A percentile compares a stretch with the other conserved stretches of the same genome.
Conservation (phyloP, 2,888 invertebrate species). For the Hanleya hanleyi region DNA sequence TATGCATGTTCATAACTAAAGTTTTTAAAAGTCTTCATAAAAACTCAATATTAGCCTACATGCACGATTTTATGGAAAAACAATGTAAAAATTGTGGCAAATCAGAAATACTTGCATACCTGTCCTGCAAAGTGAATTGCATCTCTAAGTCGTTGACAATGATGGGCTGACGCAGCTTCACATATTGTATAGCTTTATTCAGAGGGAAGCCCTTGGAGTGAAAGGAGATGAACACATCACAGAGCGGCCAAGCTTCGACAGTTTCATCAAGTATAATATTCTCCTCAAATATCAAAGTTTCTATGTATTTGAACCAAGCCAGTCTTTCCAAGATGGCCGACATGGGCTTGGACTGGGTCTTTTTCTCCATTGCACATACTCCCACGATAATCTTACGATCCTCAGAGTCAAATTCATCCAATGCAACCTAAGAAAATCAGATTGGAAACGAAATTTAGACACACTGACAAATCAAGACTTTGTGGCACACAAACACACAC, state of each 20-base stretch:
- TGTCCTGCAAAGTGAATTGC: constrained; percentile 97
- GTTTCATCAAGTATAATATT: constrained; percentile 96
- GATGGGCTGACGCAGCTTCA: constrained; percentile 93
- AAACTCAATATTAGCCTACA: no score
- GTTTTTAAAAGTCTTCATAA: no score
- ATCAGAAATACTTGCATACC: constrained; percentile 60
- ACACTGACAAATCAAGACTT: no score
- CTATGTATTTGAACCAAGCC: constrained; percentile 96
- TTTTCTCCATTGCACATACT: constrained; percentile 99
- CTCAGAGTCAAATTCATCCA: neutral
- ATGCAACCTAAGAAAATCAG: no score
- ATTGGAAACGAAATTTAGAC: no score
- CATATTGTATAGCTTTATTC: constrained; percentile 97
- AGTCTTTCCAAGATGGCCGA: constrained; percentile 96
- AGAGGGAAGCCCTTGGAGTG: constrained; percentile 99
- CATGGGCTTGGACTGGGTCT: constrained; percentile 99
- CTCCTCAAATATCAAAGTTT: constrained; percentile 95
- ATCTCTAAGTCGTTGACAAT: constrained; percentile 98
- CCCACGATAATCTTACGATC: constrained; percentile 85
- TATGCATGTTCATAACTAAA: no score
- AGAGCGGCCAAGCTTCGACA: constrained; percentile 98
- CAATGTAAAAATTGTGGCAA: no score
- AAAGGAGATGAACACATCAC: constrained; percentile 98
- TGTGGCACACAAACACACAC: no score
- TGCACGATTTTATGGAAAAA: no score